Base-by-base conservation (phyloP, 2,888 invertebrate genomes). In the Gasteruption jaculator region DNA sequence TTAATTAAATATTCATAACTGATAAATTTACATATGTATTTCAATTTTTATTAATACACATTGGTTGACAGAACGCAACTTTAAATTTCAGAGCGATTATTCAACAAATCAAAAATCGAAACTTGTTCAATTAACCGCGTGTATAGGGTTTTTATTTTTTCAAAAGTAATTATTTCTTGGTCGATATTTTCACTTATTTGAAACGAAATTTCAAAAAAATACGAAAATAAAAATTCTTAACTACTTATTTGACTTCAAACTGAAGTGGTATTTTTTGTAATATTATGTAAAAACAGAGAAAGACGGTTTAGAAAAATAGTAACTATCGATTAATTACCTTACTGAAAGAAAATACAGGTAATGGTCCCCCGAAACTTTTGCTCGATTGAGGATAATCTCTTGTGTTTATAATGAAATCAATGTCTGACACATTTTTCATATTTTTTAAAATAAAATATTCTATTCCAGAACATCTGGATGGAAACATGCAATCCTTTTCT, bases 331-430 rank as follows among this genome's bases (percentile, higher is more conserved):
- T 33, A 16, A 24, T 61, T 56, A 85, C 85, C 81, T 95, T 96
- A 68, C 95, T 95, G 68, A 97, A 97, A 3, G 95, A 96, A 66
- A 96, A 86, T n/a, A 96, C 81, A 10, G 96, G 95, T 54, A 77
- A 73, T 5, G 73, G 65, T 22, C 73, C 73, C 1, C 78, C 78
- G 74, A 79, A 82, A 38, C 76, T 72, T 51, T 73, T 76, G 52
- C 81, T 80, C 12, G 89, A 74, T 74, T 93, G 93, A 3, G 96
- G 95, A 86, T 91, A 94, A 72, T 96, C 96, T 43, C 91, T 78
- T 0, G 89, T 87, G 65, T 97, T 97, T 14, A 96, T 71, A 10
- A 91, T 76, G 46, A 96, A 72, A 67, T 96, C 95, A 74, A 86
- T 80, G 64, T 96, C 79, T 0, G 89, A 83, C 37, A 94, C 67